phyloP scores from a whole-genome alignment of 2,888 invertebrate species.

The Tenthredo amoena region DNA sequence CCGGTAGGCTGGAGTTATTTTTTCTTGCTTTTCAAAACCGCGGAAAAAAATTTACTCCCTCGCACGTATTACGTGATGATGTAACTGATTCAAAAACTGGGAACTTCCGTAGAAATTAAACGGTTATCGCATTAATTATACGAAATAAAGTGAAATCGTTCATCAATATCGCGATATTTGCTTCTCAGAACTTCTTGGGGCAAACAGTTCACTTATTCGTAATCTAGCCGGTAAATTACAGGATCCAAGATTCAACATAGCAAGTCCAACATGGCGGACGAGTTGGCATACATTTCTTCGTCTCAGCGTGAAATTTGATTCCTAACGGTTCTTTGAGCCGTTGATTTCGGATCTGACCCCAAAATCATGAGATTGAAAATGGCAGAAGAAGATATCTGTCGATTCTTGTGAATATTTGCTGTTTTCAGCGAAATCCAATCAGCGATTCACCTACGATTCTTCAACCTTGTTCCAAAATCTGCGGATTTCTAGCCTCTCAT shows the following conservation, averaged over 20 bases:
- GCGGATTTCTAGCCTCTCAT: background rate
- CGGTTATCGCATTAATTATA: background rate
- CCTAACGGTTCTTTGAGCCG: background rate
- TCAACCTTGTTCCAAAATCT: background rate
- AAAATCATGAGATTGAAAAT: background rate
- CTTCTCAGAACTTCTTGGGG: background rate
- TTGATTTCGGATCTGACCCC: background rate
- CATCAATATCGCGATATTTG: background rate
- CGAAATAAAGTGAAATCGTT: background rate
- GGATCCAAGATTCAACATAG: background rate
- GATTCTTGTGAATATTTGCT: background rate
- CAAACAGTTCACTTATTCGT: no score
- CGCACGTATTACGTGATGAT: background rate
- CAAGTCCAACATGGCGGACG: background rate
- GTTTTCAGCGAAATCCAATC: background rate
- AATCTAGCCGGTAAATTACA: background rate
- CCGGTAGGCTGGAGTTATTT: background rate
- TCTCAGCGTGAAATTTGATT: background rate
- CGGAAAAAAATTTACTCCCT: background rate
- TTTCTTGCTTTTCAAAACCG: background rate
- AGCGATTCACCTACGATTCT: background rate
- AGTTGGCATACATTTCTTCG: background rate
- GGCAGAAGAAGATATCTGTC: background rate
- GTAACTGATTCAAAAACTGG: background rate
- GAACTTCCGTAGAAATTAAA: background rate